These are phyloP conservation scores for Lophochroa leadbeateri DNA, from an alignment of 2,113 vertebrate genomes.

Conservation along the genomic window DNA sequence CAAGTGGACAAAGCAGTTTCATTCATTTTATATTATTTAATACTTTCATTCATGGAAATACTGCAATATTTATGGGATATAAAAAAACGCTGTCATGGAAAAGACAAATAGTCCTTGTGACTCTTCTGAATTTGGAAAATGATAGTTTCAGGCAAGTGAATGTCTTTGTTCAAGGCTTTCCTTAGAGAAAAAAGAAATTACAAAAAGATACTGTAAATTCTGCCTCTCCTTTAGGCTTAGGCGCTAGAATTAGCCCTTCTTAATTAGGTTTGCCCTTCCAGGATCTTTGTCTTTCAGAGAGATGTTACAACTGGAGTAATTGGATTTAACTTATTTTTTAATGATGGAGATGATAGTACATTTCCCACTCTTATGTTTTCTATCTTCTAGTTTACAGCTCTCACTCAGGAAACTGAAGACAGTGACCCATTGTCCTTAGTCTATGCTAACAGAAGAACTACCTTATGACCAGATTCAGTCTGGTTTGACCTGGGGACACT, in stretches of 20 bases:
- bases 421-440: neutral
- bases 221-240: neutral
- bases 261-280: neutral
- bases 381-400: neutral
- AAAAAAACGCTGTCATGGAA: neutral
- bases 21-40: conserved; percentile 15
- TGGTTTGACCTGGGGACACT: neutral
- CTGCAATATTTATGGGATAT: neutral
- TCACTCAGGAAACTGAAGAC: neutral
- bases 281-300: neutral
- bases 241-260: neutral
- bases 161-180: neutral
- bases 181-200: neutral
- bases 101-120: neutral
- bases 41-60: neutral
- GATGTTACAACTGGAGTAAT: neutral
- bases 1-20: neutral
- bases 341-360: neutral
- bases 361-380: neutral
- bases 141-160: neutral
- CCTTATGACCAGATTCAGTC: neutral
- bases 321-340: neutral
- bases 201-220: neutral
- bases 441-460: neutral
- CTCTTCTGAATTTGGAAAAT: neutral